Evolutionary conservation across 2,888 invertebrate species (phyloP).

Genomic region (Micropterix aruncella): DNA sequence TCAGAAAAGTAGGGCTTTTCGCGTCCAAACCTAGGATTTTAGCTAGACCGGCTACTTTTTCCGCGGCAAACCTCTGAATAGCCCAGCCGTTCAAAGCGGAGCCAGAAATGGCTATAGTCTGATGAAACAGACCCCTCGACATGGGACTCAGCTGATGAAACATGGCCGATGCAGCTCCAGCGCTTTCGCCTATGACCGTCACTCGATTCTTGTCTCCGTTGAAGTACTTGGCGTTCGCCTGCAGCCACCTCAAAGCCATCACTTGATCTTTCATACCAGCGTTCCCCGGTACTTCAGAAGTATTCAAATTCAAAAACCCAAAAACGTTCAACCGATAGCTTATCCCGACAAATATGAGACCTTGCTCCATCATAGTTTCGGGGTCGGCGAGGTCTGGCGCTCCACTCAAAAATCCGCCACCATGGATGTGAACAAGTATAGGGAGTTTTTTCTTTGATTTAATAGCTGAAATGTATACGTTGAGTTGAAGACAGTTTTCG

Average conservation of each 20-base stretch:
- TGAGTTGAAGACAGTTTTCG: not conserved
- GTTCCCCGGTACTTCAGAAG: not conserved
- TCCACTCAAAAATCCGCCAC: not conserved
- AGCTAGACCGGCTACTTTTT: not conserved
- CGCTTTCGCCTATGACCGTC: constrained; percentile 1
- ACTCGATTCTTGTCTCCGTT: not conserved
- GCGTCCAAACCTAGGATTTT: not conserved
- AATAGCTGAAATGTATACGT: not conserved
- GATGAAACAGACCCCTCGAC: not conserved
- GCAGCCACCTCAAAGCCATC: constrained; percentile 1
- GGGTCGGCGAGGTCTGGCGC: not conserved
- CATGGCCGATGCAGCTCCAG: constrained; percentile 1
- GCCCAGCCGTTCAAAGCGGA: constrained; percentile 1
- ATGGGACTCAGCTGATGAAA: not conserved
- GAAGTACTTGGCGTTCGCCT: not conserved
- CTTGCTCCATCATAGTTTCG: not conserved
- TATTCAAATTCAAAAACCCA: constrained; percentile 1
- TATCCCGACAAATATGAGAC: not conserved
- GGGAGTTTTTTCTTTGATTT: not conserved
- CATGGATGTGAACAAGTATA: not conserved
- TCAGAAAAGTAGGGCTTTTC: not conserved
- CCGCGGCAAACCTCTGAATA: not conserved
- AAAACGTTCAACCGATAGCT: constrained; percentile 1
- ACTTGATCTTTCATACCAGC: constrained; percentile 4
- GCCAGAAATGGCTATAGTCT: not conserved